Base-by-base conservation (phyloP, 2,888 invertebrate species). In the Cryptocheilus praepositus region DNA sequence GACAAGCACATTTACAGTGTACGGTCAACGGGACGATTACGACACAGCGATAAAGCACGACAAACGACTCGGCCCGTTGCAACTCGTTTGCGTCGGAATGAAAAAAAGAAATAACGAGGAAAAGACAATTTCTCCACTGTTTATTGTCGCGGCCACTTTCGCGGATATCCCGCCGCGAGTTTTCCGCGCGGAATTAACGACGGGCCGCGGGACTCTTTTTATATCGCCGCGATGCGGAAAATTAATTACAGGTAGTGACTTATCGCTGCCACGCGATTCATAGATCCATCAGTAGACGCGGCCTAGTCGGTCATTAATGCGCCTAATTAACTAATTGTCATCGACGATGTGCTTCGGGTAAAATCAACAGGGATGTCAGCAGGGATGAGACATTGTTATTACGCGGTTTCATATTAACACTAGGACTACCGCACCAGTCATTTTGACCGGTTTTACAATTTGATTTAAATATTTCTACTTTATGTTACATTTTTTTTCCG, bases 261-360 rank as follows among this genome's bases (percentile, higher is more conserved):
- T 11, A 25, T 63, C 56, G 56, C 21, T 16, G 7, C 19, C 79
- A 79, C 77, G 79, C 79, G 77, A 79, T 76, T 67, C 70, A 45
- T 5, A 60, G 54, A 79, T 79, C 78, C 69, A 74, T 79, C 76
- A 80, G 54, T 75, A 54, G 52, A 55, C 36, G 46, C 56, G 61
- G 13, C 55, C 28, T 63, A 15, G 22, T 15, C 53, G 16, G 16
- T 61, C 69, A 67, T 80, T 78, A 80, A 80, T 76, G 70, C 65
- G 64, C 57, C 52, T 74, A 72, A 80, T 80, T 78, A 78, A 70
- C 70, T 66, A 63, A 74, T 64, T 36, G 36, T 36, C 36, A 36
- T 36, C 8, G 36, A 36, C 4, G 36, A 7, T 36, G 1, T 8
- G 36, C 36, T 1, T 11, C 8, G 4, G 13, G 13, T 36, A 36